Conservation (phyloP, 2,888 invertebrate genomes). For the Exocentrus adspersus region DNA sequence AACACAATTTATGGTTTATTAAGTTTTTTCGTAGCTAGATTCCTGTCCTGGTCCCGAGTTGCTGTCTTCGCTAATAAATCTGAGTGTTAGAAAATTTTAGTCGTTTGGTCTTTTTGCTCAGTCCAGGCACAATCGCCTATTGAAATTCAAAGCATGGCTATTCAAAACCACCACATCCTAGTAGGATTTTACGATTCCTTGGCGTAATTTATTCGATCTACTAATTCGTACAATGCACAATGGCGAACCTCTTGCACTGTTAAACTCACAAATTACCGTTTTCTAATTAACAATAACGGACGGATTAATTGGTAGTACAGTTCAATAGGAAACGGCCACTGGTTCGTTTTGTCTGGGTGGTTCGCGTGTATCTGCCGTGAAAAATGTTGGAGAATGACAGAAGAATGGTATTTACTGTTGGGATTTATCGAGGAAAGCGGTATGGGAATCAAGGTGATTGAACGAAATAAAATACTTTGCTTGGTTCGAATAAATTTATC, state of each 20-base stretch:
- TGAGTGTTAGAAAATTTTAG: no score
- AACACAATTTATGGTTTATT: no score
- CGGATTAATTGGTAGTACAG: conserved; percentile 17
- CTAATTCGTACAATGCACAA: conserved; percentile 10
- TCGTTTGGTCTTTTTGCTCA: no score
- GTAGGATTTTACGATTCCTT: no score
- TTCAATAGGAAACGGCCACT: conserved; percentile 13
- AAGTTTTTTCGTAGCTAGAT: no score
- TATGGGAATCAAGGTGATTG: no score
- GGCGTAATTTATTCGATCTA: conserved; percentile 1
- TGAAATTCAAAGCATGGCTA: not conserved
- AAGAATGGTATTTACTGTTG: no score
- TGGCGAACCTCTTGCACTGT: conserved; percentile 12
- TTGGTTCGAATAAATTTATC: no score
- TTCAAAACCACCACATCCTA: not conserved
- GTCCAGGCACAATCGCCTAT: not conserved
- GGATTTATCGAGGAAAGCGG: no score
- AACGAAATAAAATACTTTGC: no score
- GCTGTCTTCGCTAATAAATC: no score
- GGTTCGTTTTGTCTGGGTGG: conserved; percentile 6
- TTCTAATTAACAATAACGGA: conserved; percentile 24
- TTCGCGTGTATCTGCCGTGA: not conserved
- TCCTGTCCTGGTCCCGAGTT: no score
- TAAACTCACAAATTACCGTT: conserved; percentile 19
- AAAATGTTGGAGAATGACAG: not conserved